phyloP scores from a whole-genome alignment of 2,113 vertebrate species.

The Indicator maculatus region DNA sequence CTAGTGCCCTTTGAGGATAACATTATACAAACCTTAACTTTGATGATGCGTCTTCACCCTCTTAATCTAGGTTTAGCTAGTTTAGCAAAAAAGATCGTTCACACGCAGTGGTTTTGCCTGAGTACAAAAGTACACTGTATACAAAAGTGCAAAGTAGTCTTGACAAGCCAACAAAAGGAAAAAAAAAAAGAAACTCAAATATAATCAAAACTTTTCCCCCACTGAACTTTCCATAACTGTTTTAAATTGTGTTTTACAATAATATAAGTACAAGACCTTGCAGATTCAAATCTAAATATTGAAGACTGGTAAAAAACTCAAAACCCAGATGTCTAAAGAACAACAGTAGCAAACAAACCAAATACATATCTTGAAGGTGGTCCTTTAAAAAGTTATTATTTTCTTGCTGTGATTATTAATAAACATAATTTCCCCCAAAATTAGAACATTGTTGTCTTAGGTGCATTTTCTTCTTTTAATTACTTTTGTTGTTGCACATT shows the following conservation, averaged over 20 bases:
- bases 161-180: neutral
- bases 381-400: neutral
- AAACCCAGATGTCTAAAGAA: neutral
- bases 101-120: neutral
- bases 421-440: neutral
- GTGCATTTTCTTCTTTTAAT: neutral
- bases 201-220: neutral
- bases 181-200: neutral
- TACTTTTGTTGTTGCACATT: neutral
- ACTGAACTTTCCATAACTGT: neutral
- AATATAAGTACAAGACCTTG: neutral
- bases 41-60: neutral
- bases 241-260: neutral
- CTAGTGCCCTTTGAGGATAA: neutral
- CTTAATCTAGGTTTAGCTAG: neutral
- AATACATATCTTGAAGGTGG: neutral
- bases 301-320: neutral
- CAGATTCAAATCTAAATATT: neutral
- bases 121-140: neutral
- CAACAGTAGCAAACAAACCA: neutral
- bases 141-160: neutral
- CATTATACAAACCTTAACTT: neutral
- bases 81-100: neutral
- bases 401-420: neutral
- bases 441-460: neutral